Conservation (phyloP, 1,140 invertebrate species). For the Drosophila equinoxialis region DNA sequence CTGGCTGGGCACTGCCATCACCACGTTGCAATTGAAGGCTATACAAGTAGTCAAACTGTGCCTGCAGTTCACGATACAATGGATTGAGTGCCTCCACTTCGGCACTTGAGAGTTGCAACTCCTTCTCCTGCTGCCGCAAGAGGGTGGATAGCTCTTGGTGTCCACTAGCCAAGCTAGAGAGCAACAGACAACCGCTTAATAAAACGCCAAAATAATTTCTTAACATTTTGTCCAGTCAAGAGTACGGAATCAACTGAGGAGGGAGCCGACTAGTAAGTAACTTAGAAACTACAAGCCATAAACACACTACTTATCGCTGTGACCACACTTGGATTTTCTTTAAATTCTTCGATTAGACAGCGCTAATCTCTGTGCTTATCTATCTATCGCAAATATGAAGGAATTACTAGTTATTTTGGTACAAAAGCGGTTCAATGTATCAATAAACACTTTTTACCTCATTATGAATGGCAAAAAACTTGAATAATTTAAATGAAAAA, state of each 20-base stretch:
- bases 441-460: slow-evolving; percentile 34
- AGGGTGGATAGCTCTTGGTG: slow-evolving; percentile 53
- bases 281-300: slow-evolving; percentile 25
- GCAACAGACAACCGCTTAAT: slow-evolving; percentile 23
- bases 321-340: slow-evolving; percentile 59
- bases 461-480: slow-evolving; percentile 1
- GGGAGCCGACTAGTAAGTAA: too few relatives aligned
- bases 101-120: slow-evolving; percentile 48
- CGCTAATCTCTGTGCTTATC: slow-evolving; percentile 57
- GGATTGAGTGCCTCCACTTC: slow-evolving; percentile 65
- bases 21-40: slow-evolving; percentile 37
- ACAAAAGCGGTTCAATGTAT: slow-evolving; percentile 38
- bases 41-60: slow-evolving; percentile 63
- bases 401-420: slow-evolving; percentile 2
- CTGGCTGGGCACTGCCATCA: slow-evolving; percentile 49
- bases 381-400: slow-evolving; percentile 29
- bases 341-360: slow-evolving; percentile 49
- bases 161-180: slow-evolving; percentile 17
- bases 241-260: slow-evolving; percentile 40
- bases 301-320: slow-evolving; percentile 41
- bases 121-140: slow-evolving; percentile 44
- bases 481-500: too few relatives aligned
- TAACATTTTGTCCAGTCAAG: slow-evolving; percentile 37
- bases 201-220: slow-evolving; percentile 34
- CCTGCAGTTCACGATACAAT: slow-evolving; percentile 62